Evolutionary conservation across 2,113 vertebrate species (phyloP).

Genomic region (Gracilinanus agilis): DNA sequence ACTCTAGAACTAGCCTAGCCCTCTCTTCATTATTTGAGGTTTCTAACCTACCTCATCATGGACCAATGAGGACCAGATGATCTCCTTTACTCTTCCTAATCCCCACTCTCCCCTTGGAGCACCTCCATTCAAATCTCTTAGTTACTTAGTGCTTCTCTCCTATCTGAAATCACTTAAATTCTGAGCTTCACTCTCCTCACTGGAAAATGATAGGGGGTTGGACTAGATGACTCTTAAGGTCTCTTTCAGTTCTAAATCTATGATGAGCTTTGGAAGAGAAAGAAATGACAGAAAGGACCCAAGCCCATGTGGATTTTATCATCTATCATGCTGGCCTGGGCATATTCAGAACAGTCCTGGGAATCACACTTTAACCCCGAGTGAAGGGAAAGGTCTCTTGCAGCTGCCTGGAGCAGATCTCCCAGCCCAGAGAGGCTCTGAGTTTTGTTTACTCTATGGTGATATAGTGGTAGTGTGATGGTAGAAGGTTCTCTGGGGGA

Average conservation of each 20-base stretch:
- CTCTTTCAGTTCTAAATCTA: not conserved
- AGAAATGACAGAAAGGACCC: not conserved
- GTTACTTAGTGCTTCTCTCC: not conserved
- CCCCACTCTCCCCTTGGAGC: not conserved
- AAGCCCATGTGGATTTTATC: not conserved
- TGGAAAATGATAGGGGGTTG: not conserved
- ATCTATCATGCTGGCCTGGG: conserved; percentile 14
- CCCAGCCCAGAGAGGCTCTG: conserved; percentile 20
- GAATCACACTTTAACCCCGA: not conserved
- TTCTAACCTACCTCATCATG: not conserved
- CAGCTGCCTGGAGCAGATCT: not conserved
- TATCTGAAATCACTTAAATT: not conserved
- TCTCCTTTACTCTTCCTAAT: not conserved
- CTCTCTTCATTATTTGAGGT: too few relatives aligned
- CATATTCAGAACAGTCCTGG: not conserved
- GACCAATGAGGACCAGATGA: not conserved
- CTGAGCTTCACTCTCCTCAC: not conserved
- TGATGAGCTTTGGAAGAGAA: not conserved
- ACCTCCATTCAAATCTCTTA: not conserved
- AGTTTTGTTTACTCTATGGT: conserved; percentile 71
- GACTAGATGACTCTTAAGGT: not conserved
- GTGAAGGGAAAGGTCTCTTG: not conserved
- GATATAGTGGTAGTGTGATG: conserved; percentile 60
- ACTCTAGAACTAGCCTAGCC: too few relatives aligned
- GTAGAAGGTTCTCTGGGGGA: conserved; percentile 59